A percentile compares a stretch with the other conserved stretches of the same genome.
Conservation (phyloP, 2,888 invertebrate species). For the Calliscelio sp. region DNA sequence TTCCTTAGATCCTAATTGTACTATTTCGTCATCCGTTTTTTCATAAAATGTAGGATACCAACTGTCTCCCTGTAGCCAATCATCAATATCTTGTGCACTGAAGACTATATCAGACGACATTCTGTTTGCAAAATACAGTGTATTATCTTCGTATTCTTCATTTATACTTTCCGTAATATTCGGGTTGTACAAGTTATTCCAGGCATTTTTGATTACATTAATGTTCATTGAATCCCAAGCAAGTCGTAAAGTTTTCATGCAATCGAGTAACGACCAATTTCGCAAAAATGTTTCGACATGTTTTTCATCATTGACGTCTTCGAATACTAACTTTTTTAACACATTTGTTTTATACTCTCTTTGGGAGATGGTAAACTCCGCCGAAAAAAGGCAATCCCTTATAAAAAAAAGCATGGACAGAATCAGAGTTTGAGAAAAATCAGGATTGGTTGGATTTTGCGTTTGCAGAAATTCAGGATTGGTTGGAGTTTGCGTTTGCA, state of each 20-base stretch:
- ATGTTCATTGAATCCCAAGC: background rate
- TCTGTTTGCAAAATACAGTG: background rate
- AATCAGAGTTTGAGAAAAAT: no score
- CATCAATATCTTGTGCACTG: background rate
- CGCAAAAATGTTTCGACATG: background rate
- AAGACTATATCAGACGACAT: background rate
- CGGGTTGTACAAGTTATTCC: background rate
- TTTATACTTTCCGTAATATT: background rate
- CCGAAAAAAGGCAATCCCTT: no score
- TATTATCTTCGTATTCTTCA: background rate
- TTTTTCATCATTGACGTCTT: background rate
- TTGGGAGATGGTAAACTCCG: no score
- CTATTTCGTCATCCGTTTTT: background rate
- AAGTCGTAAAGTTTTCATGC: background rate
- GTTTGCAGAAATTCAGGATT: no score
- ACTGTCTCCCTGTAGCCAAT: background rate
- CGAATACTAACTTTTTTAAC: background rate
- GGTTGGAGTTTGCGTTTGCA: no score
- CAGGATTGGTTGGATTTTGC: no score
- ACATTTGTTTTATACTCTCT: background rate
- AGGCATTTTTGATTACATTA: background rate
- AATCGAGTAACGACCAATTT: background rate
- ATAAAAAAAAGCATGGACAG: no score
- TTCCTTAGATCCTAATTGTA: background rate
- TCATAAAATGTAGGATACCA: background rate